Conservation (phyloP, 1,140 invertebrate species). For the Neodiprion lecontei region DNA sequence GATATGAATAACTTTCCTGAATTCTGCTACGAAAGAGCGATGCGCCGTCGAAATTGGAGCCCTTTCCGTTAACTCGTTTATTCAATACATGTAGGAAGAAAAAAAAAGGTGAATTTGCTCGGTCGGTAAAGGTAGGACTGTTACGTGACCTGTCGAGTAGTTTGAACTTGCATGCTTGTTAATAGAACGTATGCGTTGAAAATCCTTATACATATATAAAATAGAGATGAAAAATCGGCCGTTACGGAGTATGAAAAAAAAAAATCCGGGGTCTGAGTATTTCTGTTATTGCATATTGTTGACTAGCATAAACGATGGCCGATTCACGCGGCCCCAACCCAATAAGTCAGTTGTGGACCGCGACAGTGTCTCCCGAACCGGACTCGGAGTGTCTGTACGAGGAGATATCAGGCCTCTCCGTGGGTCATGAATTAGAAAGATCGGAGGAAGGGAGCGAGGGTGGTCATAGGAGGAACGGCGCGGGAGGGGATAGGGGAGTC, state of each 20-base stretch:
- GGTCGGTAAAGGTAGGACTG: no score
- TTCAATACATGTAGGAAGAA: no score
- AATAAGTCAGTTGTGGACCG: conserved; percentile 60
- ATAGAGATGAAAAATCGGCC: neutral
- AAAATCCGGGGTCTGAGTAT: neutral
- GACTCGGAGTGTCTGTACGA: conserved; percentile 61
- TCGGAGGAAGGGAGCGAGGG: neutral
- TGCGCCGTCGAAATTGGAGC: no score
- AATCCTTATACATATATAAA: no score
- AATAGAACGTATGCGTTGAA: no score
- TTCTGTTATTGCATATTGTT: conserved; percentile 13
- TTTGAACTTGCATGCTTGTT: no score
- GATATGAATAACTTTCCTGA: no score
- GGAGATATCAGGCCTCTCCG: conserved; percentile 54
- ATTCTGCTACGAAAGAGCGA: no score
- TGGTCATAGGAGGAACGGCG: conserved; percentile 15
- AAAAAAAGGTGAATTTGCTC: no score
- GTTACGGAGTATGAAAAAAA: neutral
- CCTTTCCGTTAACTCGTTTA: no score
- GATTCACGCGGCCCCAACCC: conserved; percentile 59
- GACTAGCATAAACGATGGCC: conserved; percentile 54
- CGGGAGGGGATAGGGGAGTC: conserved; percentile 25
- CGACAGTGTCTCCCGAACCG: conserved; percentile 42
- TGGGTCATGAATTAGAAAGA: conserved; percentile 42
- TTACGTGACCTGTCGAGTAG: no score